A percentile compares a stretch with the other conserved stretches of the same genome.
These are phyloP conservation scores for Rhincodon typus DNA, from an alignment of 2,797 vertebrate species.

Conservation along the genomic window DNA sequence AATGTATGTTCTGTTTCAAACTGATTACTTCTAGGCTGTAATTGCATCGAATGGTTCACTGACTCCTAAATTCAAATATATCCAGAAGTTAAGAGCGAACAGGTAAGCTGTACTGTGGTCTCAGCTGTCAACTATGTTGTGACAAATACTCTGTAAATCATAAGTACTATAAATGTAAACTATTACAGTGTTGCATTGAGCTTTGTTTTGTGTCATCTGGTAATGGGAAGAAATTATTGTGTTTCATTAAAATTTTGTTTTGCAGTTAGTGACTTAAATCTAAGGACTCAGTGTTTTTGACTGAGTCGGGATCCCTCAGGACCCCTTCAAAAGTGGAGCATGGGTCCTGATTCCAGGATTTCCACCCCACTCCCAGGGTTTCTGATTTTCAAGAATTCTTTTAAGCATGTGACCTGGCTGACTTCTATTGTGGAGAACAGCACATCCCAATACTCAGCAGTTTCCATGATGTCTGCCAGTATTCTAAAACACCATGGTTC, in stretches of 20 bases:
- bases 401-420: too few species aligned
- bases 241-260: not conserved
- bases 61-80: slow-evolving; percentile 90
- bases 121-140: slow-evolving; percentile 8
- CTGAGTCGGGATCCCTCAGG: too few species aligned
- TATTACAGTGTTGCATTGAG: not conserved
- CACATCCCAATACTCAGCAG: too few species aligned
- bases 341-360: too few species aligned
- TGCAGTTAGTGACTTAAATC: not conserved
- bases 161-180: not conserved
- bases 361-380: too few species aligned
- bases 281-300: not conserved
- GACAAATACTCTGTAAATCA: not conserved
- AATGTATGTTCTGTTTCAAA: not conserved
- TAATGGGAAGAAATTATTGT: not conserved
- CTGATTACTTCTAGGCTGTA: slow-evolving; percentile 69
- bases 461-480: too few species aligned
- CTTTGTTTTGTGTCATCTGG: too few species aligned
- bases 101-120: slow-evolving; percentile 59
- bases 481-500: too few species aligned
- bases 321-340: too few species aligned
- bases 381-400: too few species aligned
- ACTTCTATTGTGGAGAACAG: too few species aligned
- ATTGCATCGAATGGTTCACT: slow-evolving; percentile 87
- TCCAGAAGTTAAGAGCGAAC: slow-evolving; percentile 79